phyloP scores from a whole-genome alignment of 2,888 invertebrate genomes.

The Lymantria monacha region DNA sequence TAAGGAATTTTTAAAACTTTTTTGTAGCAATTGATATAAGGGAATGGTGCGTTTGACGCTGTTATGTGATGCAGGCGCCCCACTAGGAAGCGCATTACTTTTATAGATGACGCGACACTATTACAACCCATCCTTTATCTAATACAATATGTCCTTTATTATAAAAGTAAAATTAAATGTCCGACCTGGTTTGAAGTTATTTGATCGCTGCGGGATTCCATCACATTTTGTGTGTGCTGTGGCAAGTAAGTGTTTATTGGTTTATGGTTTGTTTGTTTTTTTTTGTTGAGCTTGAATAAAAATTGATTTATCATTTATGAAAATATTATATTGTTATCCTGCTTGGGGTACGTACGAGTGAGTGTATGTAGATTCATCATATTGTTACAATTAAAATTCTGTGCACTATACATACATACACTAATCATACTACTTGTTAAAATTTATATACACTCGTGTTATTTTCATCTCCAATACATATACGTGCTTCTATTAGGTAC shows the following conservation, averaged over 20 bases:
- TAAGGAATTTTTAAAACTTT: slow-evolving; percentile 58
- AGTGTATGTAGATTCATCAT: slow-evolving; percentile 20
- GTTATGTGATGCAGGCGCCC: slow-evolving; percentile 56
- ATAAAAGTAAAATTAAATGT: slow-evolving; percentile 74
- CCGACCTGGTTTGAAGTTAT: slow-evolving; percentile 70
- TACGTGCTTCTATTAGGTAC: too few species aligned
- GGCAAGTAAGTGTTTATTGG: slow-evolving; percentile 68
- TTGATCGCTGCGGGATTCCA: slow-evolving; percentile 71
- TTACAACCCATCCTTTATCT: slow-evolving; percentile 78
- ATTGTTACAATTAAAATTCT: too few species aligned
- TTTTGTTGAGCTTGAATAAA: slow-evolving; percentile 48
- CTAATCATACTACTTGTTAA: too few species aligned
- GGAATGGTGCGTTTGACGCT: slow-evolving; percentile 34
- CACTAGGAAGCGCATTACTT: slow-evolving; percentile 69
- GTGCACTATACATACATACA: too few species aligned
- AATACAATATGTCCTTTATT: slow-evolving; percentile 77
- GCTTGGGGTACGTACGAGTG: slow-evolving; percentile 24
- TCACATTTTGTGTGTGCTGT: slow-evolving; percentile 59
- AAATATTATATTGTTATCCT: slow-evolving; percentile 36
- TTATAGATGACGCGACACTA: slow-evolving; percentile 77
- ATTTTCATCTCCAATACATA: too few species aligned
- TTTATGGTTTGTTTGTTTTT: slow-evolving; percentile 53
- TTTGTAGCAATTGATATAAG: slow-evolving; percentile 42
- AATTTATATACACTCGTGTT: too few species aligned
- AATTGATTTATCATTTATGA: slow-evolving; percentile 56